Conservation (phyloP, 2,888 invertebrate genomes). For the Miltochrista miniata region DNA sequence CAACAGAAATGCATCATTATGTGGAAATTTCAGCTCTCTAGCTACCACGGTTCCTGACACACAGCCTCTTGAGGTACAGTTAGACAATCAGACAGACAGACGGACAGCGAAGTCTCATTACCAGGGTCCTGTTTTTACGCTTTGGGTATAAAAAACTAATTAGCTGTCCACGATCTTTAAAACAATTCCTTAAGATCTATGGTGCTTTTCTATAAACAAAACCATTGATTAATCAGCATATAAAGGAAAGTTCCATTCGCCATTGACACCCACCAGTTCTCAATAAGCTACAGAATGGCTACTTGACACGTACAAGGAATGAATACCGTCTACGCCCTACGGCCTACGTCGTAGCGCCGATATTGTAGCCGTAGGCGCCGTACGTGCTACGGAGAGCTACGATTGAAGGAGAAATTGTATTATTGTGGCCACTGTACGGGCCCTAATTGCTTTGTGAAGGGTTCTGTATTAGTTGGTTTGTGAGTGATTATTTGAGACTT, state of each 20-base stretch:
- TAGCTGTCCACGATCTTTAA: too few species aligned
- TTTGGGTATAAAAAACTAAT: too few species aligned
- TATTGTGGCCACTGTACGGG: constrained; percentile 17
- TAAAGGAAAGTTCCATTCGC: background rate
- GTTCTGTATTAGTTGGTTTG: background rate
- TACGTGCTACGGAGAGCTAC: constrained; percentile 36
- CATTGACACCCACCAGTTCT: background rate
- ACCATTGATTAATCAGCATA: too few species aligned
- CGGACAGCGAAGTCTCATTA: too few species aligned
- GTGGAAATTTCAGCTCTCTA: too few species aligned
- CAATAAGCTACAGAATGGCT: constrained; percentile 7
- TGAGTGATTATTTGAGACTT: background rate
- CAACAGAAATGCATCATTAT: too few species aligned
- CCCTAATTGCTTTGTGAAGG: constrained; percentile 13
- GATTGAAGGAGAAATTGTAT: constrained; percentile 27
- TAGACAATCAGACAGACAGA: too few species aligned
- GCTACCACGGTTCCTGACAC: too few species aligned
- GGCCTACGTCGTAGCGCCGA: constrained; percentile 25
- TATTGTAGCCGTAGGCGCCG: constrained; percentile 48
- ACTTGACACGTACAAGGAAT: constrained; percentile 22
- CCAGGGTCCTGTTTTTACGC: too few species aligned
- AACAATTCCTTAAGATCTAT: too few species aligned
- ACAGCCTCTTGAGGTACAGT: too few species aligned
- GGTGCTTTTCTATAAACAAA: too few species aligned
- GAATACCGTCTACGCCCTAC: constrained; percentile 13